phyloP scores from a whole-genome alignment of 2,113 vertebrate species.

The Passer montanus region DNA sequence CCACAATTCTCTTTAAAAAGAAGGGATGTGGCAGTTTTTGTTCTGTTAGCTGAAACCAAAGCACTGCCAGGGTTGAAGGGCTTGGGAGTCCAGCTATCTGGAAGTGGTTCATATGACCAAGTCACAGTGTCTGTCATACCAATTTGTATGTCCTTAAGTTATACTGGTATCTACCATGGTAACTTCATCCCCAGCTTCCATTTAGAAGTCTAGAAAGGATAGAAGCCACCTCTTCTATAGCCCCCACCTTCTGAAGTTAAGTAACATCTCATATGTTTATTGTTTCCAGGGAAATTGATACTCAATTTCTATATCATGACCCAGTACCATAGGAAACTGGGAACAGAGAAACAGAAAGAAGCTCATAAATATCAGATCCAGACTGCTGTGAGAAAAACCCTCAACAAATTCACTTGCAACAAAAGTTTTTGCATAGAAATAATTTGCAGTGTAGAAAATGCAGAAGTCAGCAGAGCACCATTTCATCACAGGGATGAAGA shows the following conservation, averaged over 20 bases:
- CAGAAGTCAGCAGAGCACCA: background rate
- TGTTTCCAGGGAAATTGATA: constrained; percentile 54
- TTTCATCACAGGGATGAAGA: background rate
- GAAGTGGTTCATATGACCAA: background rate
- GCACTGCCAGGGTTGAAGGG: background rate
- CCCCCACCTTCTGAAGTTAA: background rate
- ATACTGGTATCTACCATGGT: background rate
- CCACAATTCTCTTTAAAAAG: background rate
- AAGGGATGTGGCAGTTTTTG: background rate
- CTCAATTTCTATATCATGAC: background rate
- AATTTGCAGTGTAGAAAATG: background rate
- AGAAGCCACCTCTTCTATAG: background rate
- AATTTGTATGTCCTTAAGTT: background rate
- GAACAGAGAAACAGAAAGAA: background rate
- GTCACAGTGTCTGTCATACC: background rate
- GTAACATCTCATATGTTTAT: background rate
- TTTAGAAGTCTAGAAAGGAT: background rate
- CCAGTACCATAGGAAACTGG: constrained; percentile 9
- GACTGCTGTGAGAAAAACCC: background rate
- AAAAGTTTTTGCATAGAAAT: background rate
- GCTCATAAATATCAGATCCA: background rate
- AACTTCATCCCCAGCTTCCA: background rate
- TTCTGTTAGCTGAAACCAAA: background rate
- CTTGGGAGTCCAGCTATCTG: background rate
- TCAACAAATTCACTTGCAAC: background rate